Evolutionary conservation across 2,888 invertebrate species (phyloP), one percentile per base, ranked within the genome.

Genomic region (Erebia ligea): DNA sequence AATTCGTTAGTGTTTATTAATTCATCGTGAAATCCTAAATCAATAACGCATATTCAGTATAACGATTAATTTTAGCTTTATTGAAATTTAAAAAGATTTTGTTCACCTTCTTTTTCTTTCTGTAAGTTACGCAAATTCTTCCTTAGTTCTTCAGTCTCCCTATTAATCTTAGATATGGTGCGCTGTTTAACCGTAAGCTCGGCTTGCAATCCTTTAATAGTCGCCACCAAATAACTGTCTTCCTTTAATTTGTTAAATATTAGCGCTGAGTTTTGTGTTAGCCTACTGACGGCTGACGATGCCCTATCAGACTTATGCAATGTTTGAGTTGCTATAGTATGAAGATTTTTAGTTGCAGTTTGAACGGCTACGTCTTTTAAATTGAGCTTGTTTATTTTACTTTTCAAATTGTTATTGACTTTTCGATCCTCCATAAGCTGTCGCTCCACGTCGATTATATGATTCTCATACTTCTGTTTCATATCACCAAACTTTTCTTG

Each of bases 401-500:
- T 94, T 77, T 94, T 95, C 59, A 95, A 82, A 76, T 94, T 94
- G 21, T 89, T 90, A 77, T 89, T 90, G 9, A 86, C 77, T 83
- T 91, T 92, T 1, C 89, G 85, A 76, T 93, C 88, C 64, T 91
- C 92, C 93, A 93, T 93, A 56, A 92, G 76, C 83, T 96, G 96
- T 34, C 96, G 92, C 85, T 96, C 96, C n/a, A 96, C 91, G 78
- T 96, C 96, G 75, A 95, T 95, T 69, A 96, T 96, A 80, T 97
- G 96, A 52, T 92, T 95, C 77, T 96, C 96, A 80, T 97, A 97
- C 82, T 96, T 97, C 70, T 95, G 94, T 86, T 96, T 96, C 94
- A 97, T 96, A 59, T 96, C 96, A 52, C 95, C 94, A 82, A 97
- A 97, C 79, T 96, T 96, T 69, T 95, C 96, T 86, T 97, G 97